These are phyloP conservation scores for Micropoecilia bifurca DNA, from an alignment of 2,797 vertebrate species.

Conservation along the genomic window DNA sequence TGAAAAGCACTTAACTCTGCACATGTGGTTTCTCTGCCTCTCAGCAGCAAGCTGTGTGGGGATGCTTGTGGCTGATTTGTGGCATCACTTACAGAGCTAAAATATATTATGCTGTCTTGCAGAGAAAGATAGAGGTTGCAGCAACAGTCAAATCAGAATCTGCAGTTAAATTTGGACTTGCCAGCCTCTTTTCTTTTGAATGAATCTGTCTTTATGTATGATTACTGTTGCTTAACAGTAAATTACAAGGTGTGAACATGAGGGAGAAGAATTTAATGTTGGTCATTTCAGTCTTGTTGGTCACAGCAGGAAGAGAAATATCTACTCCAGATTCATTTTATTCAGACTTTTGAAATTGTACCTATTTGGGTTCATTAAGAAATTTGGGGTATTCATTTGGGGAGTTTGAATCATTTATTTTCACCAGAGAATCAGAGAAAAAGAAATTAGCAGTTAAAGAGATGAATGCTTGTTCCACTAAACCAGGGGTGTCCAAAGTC, in stretches of 20 bases:
- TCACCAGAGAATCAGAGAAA: neutral
- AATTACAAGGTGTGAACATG: constrained; percentile 7
- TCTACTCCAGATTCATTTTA: no score
- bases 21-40: constrained; percentile 6
- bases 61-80: neutral
- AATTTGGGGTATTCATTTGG: no score
- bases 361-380: neutral
- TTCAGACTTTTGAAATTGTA: neutral
- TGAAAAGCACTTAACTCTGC: neutral
- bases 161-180: neutral
- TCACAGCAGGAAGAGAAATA: neutral
- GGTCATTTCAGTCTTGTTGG: neutral
- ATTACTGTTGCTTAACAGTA: constrained; percentile 19
- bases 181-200: neutral
- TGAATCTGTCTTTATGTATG: constrained; percentile 1
- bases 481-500: no score
- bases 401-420: neutral
- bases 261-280: constrained; percentile 3
- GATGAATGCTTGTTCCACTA: neutral
- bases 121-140: neutral
- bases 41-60: neutral
- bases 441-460: neutral
- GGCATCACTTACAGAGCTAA: neutral
- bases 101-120: neutral
- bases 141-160: neutral